Conservation (phyloP, 2,888 invertebrate species). For the Diarsia rubi region DNA sequence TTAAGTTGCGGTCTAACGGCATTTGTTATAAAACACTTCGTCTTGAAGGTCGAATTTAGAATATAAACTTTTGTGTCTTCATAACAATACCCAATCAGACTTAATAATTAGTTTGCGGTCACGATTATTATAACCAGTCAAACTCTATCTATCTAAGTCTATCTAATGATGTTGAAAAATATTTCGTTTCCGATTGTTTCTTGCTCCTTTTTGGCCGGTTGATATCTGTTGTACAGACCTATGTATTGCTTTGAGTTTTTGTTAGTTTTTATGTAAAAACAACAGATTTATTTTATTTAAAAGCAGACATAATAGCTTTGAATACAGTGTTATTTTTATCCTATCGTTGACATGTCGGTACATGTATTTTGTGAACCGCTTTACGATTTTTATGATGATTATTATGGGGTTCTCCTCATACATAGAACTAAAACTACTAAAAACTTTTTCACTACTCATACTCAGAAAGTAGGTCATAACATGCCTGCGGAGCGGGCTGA, state of each 20-base stretch:
- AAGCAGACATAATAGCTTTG: not conserved
- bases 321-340: not conserved
- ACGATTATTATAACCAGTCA: constrained; percentile 44
- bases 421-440: no score
- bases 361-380: no score
- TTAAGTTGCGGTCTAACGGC: not conserved
- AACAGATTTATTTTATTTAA: not conserved
- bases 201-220: constrained; percentile 11
- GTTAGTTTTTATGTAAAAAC: not conserved
- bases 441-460: no score
- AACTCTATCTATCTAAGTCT: constrained; percentile 17
- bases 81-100: constrained; percentile 52
- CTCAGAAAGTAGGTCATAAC: no score
- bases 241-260: constrained; percentile 29
- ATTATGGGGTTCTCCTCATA: no score
- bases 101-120: constrained; percentile 41
- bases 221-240: not conserved
- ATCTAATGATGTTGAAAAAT: constrained; percentile 45
- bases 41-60: constrained; percentile 13
- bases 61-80: constrained; percentile 25
- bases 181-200: constrained; percentile 22
- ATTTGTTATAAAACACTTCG: constrained; percentile 19
- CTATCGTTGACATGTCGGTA: no score
- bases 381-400: no score
- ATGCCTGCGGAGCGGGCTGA: no score